phyloP scores from a whole-genome alignment of 2,888 invertebrate genomes.

The Branchipolynoe longqiensis region DNA sequence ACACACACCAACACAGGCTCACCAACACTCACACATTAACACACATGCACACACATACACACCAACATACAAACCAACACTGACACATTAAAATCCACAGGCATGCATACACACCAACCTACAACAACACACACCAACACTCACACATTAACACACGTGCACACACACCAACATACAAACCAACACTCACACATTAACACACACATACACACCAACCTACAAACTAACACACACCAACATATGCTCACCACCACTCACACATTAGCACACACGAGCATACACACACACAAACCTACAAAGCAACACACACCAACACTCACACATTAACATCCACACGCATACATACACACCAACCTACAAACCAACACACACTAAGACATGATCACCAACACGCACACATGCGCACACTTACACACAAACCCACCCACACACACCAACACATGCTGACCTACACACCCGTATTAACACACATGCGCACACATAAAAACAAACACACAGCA shows the following conservation, averaged over 20 bases:
- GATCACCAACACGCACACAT: neutral
- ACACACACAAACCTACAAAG: neutral
- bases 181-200: neutral
- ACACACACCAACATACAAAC: no score
- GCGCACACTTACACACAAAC: neutral
- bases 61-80: no score
- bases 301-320: neutral
- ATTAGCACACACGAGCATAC: neutral
- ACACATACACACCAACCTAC: neutral
- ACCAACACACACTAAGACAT: neutral
- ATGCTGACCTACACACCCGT: neutral
- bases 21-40: neutral
- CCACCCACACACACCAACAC: neutral
- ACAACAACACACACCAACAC: constrained; percentile 24
- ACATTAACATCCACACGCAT: constrained; percentile 12
- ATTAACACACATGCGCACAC: neutral
- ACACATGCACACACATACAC: constrained; percentile 1
- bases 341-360: neutral
- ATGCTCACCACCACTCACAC: no score
- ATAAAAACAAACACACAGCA: neutral
- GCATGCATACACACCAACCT: neutral
- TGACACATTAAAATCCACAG: no score
- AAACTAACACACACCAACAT: neutral
- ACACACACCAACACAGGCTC: neutral
- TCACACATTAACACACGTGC: neutral